Percentiles rank a stretch among this genome's conserved stretches.
These are phyloP conservation scores for Acanthoscelides obtectus DNA, from an alignment of 2,888 invertebrate genomes.

Conservation along the genomic window DNA sequence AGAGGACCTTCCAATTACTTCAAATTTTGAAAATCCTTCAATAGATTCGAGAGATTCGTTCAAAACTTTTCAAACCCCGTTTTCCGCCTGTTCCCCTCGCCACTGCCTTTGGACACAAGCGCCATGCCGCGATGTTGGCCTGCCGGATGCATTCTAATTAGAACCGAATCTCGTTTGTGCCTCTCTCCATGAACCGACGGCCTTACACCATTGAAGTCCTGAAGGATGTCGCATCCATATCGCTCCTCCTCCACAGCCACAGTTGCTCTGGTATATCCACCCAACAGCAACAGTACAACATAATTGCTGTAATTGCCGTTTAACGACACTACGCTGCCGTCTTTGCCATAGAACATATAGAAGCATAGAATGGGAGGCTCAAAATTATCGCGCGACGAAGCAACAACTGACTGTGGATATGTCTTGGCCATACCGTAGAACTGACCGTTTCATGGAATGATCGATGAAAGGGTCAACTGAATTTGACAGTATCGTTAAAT, in stretches of 20 bases:
- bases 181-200: not conserved
- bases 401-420: too few relatives aligned
- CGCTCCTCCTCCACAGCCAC: not conserved
- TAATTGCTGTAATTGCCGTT: not conserved
- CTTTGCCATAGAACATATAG: not conserved
- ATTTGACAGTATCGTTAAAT: too few relatives aligned
- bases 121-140: not conserved
- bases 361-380: too few relatives aligned
- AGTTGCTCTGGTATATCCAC: not conserved
- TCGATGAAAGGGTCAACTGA: too few relatives aligned
- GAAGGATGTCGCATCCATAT: not conserved
- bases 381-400: too few relatives aligned
- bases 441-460: too few relatives aligned
- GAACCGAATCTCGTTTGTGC: not conserved
- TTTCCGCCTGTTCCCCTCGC: not conserved
- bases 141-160: not conserved
- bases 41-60: too few relatives aligned
- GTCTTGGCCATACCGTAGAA: too few relatives aligned
- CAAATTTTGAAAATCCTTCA: too few relatives aligned
- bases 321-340: not conserved
- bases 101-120: not conserved
- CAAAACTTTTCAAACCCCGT: not conserved
- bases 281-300: not conserved
- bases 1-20: too few relatives aligned
- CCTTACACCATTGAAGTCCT: not conserved